These are phyloP conservation scores for Anhinga anhinga DNA, from an alignment of 2,113 vertebrate genomes.

Conservation along the genomic window DNA sequence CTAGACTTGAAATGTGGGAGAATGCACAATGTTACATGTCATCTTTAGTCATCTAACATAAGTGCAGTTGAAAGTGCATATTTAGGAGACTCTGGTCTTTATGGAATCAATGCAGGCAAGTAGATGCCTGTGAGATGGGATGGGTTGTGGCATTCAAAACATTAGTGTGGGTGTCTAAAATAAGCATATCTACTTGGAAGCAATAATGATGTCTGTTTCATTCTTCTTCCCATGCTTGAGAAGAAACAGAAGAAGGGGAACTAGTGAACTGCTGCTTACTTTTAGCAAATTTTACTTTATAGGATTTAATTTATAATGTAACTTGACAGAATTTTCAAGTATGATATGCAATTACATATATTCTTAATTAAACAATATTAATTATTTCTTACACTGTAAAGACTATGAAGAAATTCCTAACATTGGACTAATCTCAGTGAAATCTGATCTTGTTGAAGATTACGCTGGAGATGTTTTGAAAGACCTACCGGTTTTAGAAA, in stretches of 20 bases:
- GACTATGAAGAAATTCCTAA: not conserved
- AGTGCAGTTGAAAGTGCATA: not conserved
- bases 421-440: conserved; percentile 42
- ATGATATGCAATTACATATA: not conserved
- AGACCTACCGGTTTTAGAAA: conserved; percentile 42
- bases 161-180: not conserved
- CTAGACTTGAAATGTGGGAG: not conserved
- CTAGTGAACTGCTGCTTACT: not conserved
- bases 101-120: not conserved
- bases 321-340: not conserved
- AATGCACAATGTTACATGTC: not conserved
- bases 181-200: not conserved
- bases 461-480: conserved; percentile 54
- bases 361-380: not conserved
- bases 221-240: not conserved
- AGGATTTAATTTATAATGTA: not conserved
- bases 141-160: not conserved
- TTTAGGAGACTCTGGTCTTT: not conserved
- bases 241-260: not conserved
- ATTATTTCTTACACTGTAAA: not conserved
- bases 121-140: not conserved
- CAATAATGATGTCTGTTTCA: not conserved
- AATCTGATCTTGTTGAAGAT: conserved; percentile 30
- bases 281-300: not conserved
- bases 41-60: not conserved